Evolutionary conservation across 2,113 vertebrate genomes (phyloP), one percentile per base, ranked within the genome.

Genomic region (Catharus minimus): DNA sequence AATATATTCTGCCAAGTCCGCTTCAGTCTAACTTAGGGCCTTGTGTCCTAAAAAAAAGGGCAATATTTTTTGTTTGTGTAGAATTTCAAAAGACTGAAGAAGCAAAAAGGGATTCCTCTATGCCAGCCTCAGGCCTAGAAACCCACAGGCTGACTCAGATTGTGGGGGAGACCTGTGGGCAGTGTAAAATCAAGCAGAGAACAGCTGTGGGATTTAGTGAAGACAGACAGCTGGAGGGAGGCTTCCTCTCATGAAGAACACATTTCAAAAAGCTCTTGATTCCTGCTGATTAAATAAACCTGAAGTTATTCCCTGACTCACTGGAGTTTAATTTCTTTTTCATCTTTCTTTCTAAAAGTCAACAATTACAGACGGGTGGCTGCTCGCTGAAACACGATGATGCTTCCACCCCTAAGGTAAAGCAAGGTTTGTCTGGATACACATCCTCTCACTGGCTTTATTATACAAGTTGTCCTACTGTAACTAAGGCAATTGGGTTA

Each of bases 401-500:
- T 20, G 9, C 69, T 82, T 83, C 32, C 9, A 57, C 32, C 47
- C 60, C 15, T n/a, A 75, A 68, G 90, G 50, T 77, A 78, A 74
- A 90, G 20, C 1, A 1, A 36, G n/a, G 26, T 89, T 91, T 23
- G 15, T 89, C 60, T 80, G 56, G 13, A 58, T 81, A 32, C 13
- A 56, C 44, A 82, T 88, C 39, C 80, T 80, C 21, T 85, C 64
- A n/a, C 36, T 80, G 64, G 26, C 13, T 82, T 85, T 88, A 82
- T 86, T 77, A 92, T 32, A 77, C 47, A 89, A 87, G 27, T 80
- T 76, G 38, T 68, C 55, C 67, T 64, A 49, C 36, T 83, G 64
- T 91, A 82, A 83, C 56, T 91, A 91, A 94, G 86, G 47, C 67
- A 92, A 77, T 86, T 73, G 78, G 56, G 27, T 75, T 80, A 28